Base-by-base conservation (phyloP, 2,888 invertebrate genomes). In the Petrophora chlorosata region DNA sequence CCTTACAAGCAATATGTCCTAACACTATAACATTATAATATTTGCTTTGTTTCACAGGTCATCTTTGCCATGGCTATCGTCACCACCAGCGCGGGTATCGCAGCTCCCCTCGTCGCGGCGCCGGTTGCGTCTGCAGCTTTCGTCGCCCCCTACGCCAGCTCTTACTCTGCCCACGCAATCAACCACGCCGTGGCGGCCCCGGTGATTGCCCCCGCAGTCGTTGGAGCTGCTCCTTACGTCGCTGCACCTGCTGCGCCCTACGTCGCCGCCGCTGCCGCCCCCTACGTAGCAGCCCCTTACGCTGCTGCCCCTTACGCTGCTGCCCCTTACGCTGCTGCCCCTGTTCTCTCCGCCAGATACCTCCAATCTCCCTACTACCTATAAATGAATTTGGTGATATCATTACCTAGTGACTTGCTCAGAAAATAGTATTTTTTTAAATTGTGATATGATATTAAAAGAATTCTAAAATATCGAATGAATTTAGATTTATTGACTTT, bases 171-270 rank as follows among this genome's bases (percentile, higher is more conserved):
- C 0, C 95, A 95, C 65, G 89, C 93, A 12, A 91, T 95, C 44
- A 94, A 95, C 82, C 95, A 95, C 65, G 95, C 95, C 0, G 91
- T 95, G 2, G 94, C 95, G 14, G 90, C 94, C 5, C 95, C 95
- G 0, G 91, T 92, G 3, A 69, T 88, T 5, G 80, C 89, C 57
- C 84, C 63, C 39, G 67, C 70, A 54, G 67, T 76, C 2, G 73
- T 76, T 0, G 91, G 94, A 2, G 94, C 90, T 5, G 81, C 90
- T 57, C 83, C 63, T 40, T 66, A 70, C 53, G 70, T 75, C 3
- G 73, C 77, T 15, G 43, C 41, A 0, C 91, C 94, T 2, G 94
- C 94, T 14, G 90, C 94, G 3, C 95, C 95, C 0, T 91, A 92
- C 3, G 71, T 89, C 0, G 85, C 90, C 0, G 47, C 47, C 3